A percentile compares a stretch with the other conserved stretches of the same genome.
Conservation (phyloP, 2,888 invertebrate species). For the Agrilus mali region DNA sequence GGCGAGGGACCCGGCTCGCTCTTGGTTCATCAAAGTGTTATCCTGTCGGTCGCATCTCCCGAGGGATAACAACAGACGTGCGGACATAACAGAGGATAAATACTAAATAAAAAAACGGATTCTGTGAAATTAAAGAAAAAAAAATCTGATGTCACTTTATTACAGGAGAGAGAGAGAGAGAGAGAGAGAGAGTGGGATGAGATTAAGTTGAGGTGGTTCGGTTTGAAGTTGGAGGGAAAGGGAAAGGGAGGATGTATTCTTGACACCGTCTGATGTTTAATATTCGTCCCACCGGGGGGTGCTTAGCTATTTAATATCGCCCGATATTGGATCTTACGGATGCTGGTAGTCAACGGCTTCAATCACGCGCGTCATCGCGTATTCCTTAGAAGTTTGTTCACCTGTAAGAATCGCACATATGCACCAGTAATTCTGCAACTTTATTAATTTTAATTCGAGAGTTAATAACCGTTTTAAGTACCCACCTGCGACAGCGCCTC, state of each 20-base stretch:
- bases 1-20: conserved; percentile 27
- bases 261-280: conserved; percentile 14
- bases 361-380: conserved; percentile 15
- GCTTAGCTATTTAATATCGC: conserved; percentile 14
- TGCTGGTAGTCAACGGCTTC: conserved; percentile 16
- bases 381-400: conserved; percentile 10
- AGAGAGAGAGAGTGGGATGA: no score
- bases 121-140: neutral
- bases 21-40: conserved; percentile 22
- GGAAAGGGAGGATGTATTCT: no score
- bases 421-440: no score
- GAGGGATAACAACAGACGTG: conserved; percentile 15
- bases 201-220: no score
- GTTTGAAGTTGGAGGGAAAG: no score
- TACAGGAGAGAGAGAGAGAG: no score
- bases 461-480: neutral
- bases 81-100: no score
- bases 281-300: conserved; percentile 15
- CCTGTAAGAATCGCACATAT: conserved; percentile 4
- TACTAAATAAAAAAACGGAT: neutral
- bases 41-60: conserved; percentile 20
- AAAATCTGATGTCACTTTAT: neutral
- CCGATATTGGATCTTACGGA: conserved; percentile 16
- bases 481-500: neutral
- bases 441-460: no score